Evolutionary conservation across 2,888 invertebrate species (phyloP).

Genomic region (Cacoxenus indagator): DNA sequence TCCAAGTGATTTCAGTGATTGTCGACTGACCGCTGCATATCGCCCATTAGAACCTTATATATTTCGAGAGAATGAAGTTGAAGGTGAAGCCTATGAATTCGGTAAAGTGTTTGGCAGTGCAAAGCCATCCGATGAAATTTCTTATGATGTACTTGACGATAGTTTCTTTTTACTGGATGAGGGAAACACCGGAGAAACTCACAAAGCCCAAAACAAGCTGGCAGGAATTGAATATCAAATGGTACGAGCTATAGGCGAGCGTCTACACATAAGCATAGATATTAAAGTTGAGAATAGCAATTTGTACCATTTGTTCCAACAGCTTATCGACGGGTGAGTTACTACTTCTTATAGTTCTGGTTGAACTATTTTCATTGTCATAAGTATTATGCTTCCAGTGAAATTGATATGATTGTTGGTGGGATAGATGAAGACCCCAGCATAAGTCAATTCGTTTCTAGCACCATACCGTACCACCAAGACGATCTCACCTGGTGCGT

Average conservation of each 20-base stretch:
- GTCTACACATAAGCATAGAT: slow-evolving; percentile 59
- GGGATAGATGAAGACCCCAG: slow-evolving; percentile 69
- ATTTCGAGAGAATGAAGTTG: slow-evolving; percentile 32
- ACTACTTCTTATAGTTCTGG: neutral
- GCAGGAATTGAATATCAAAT: slow-evolving; percentile 66
- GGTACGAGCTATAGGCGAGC: slow-evolving; percentile 63
- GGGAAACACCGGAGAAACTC: neutral
- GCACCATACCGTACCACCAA: slow-evolving; percentile 67
- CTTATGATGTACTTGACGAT: slow-evolving; percentile 26
- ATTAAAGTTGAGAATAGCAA: slow-evolving; percentile 59
- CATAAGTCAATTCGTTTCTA: slow-evolving; percentile 61
- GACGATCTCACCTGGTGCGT: slow-evolving; percentile 71
- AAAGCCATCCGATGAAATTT: slow-evolving; percentile 22
- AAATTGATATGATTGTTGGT: slow-evolving; percentile 67
- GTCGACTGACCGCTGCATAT: slow-evolving; percentile 62
- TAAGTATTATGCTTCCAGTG: too few species aligned
- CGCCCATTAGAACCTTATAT: slow-evolving; percentile 68
- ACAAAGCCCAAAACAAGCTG: slow-evolving; percentile 31
- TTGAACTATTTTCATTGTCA: slow-evolving; percentile 2
- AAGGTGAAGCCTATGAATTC: neutral
- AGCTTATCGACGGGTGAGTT: slow-evolving; percentile 63
- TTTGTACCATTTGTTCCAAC: slow-evolving; percentile 62
- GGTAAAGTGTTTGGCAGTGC: neutral
- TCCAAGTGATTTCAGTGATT: slow-evolving; percentile 64
- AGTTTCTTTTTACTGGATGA: neutral